Conservation (phyloP, 2,113 vertebrate species). For the Aix galericulata region DNA sequence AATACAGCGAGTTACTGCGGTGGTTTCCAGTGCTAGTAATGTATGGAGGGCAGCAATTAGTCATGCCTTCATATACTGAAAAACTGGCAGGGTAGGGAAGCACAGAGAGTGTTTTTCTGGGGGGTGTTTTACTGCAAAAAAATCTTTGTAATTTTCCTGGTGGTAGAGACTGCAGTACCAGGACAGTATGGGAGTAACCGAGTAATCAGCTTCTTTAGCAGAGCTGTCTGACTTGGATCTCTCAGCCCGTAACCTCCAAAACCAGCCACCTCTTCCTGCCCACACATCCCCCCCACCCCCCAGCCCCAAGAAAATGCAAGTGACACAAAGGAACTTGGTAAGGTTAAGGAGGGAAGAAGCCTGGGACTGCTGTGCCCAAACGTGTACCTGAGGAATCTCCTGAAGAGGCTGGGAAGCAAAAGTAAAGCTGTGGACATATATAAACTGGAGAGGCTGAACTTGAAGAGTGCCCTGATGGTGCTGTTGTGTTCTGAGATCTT, state of each 20-base stretch:
- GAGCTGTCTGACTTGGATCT: fast-evolving
- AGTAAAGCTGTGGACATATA: background rate
- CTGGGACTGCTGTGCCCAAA: fast-evolving
- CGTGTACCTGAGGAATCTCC: background rate
- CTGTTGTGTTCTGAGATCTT: background rate
- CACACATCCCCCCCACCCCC: fast-evolving
- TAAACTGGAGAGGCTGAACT: background rate
- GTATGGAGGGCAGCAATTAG: background rate
- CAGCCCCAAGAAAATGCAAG: background rate
- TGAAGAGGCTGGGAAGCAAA: background rate
- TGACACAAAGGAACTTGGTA: background rate
- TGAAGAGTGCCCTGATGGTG: background rate
- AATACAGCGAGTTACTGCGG: background rate
- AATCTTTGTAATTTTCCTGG: background rate
- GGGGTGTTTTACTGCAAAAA: background rate
- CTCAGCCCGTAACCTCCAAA: background rate
- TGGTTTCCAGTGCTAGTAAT: background rate
- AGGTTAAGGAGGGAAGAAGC: background rate
- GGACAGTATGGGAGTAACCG: background rate
- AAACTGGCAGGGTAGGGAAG: background rate
- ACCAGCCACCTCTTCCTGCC: background rate
- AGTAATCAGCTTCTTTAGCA: background rate
- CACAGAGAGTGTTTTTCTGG: background rate
- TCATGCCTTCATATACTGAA: background rate
- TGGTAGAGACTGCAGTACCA: background rate